Evolutionary conservation across 2,888 invertebrate species (phyloP).

Genomic region (Shargacucullia verbasci): DNA sequence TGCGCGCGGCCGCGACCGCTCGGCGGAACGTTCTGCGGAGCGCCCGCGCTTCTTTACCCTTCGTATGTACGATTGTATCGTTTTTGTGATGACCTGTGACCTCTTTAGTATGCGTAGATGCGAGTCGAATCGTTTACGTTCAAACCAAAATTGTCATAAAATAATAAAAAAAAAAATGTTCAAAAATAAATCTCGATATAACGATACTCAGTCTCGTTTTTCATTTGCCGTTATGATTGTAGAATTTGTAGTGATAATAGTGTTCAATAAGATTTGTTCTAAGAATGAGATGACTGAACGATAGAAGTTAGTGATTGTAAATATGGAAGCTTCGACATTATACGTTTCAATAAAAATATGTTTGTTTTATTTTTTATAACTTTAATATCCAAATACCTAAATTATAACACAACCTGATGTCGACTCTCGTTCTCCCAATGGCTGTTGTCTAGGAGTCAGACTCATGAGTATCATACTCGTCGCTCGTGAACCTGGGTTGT

Average conservation of each 20-base stretch:
- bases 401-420: conserved; percentile 45
- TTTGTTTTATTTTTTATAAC: conserved; percentile 71
- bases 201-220: conserved; percentile 86
- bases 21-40: conserved; percentile 61
- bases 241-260: conserved; percentile 86
- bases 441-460: conserved; percentile 69
- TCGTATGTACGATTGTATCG: conserved; percentile 70
- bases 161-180: conserved; percentile 70
- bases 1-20: conserved; percentile 62
- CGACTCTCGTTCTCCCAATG: conserved; percentile 4
- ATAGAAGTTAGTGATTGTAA: conserved; percentile 87
- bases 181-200: conserved; percentile 79
- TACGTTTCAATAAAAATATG: conserved; percentile 82
- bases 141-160: conserved; percentile 78
- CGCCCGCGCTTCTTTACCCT: conserved; percentile 66
- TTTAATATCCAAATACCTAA: conserved; percentile 39
- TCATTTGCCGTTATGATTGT: conserved; percentile 86
- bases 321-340: conserved; percentile 88
- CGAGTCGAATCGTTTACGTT: conserved; percentile 74
- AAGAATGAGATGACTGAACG: conserved; percentile 87
- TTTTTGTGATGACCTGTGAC: conserved; percentile 75
- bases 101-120: conserved; percentile 78
- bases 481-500: conserved; percentile 74
- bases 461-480: conserved; percentile 83
- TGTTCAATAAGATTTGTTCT: conserved; percentile 86